Evolutionary conservation across 2,113 vertebrate species (phyloP), one percentile per base, ranked within the genome.

Genomic region (Rhineura floridana): DNA sequence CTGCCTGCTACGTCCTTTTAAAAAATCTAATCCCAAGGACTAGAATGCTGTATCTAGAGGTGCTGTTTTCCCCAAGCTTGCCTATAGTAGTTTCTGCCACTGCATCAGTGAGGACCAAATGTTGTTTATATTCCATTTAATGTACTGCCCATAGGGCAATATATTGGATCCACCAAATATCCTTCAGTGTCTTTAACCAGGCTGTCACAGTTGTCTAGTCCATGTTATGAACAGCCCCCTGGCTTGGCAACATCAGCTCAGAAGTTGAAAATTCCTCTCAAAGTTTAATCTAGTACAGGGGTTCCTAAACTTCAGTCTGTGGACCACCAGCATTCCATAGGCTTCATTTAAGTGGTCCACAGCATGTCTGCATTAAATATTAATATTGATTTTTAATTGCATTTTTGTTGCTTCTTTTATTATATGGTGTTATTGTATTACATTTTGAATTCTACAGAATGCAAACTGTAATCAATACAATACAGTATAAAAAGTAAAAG

Each of bases 201-300:
- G 17, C 17, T 10, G 81, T 6, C 15, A 2, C 17, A 39, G 30
- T 70, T 88, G 83, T 50, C 80, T 73, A 50, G 1, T 90, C 21
- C 0, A 0, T 12, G 62, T 30, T 73, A 62, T 72, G 73, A 84
- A 39, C 84, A 90, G 69, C 73, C 85, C 84, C 81, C 10, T 86
- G 62, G 67, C 33, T 92, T 95, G 91, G 67, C 86, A 91, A 90
- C 77, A 39, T 36, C 88, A 94, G 67, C 81, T 91, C 80, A 87
- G 50, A 62, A 85, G 85, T 91, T 81, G 86, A 63, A 83, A 86
- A 48, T 65, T 90, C 78, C 62, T 44, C 90, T 30, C 70, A 46
- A 90, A 59, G 15, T 25, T 88, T 62, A 63, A 87, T 89, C 62
- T 86, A 87, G 76, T 91, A 78, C n/a, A n/a, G n/a, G n/a, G n/a